phyloP scores from a whole-genome alignment of 2,888 invertebrate species.

The Drosophila emarginata region DNA sequence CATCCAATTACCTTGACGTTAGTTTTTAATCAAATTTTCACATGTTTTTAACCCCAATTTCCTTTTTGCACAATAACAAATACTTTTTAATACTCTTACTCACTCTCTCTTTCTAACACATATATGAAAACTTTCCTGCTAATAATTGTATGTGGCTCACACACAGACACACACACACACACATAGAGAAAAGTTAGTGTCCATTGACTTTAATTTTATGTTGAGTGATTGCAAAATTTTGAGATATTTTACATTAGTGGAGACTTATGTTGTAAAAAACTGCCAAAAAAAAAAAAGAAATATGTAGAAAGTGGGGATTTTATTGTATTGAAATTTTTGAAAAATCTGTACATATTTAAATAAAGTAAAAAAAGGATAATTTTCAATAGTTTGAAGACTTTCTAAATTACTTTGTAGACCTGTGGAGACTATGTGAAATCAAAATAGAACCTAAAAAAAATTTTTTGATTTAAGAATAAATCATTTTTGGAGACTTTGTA shows the following conservation, averaged over 20 bases:
- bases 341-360: background rate
- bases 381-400: background rate
- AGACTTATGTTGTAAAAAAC: too few species aligned
- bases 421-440: too few species aligned
- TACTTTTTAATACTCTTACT: background rate
- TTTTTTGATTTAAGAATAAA: background rate
- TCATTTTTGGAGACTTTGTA: background rate
- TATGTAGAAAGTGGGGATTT: background rate
- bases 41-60: slow-evolving; percentile 40
- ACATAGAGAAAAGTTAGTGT: background rate
- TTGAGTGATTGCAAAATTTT: background rate
- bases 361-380: background rate
- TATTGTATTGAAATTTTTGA: background rate
- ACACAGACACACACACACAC: slow-evolving; percentile 30
- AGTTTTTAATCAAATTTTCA: slow-evolving; percentile 72
- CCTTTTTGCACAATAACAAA: slow-evolving; percentile 14
- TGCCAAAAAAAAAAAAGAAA: too few species aligned
- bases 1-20: slow-evolving; percentile 61
- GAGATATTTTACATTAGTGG: too few species aligned
- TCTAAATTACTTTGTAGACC: background rate
- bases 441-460: too few species aligned
- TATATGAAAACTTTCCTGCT: background rate
- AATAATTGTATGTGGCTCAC: slow-evolving; percentile 40
- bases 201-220: background rate
- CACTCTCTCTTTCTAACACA: background rate